phyloP scores from a whole-genome alignment of 2,888 invertebrate genomes.

The Alloplasta piceator region DNA sequence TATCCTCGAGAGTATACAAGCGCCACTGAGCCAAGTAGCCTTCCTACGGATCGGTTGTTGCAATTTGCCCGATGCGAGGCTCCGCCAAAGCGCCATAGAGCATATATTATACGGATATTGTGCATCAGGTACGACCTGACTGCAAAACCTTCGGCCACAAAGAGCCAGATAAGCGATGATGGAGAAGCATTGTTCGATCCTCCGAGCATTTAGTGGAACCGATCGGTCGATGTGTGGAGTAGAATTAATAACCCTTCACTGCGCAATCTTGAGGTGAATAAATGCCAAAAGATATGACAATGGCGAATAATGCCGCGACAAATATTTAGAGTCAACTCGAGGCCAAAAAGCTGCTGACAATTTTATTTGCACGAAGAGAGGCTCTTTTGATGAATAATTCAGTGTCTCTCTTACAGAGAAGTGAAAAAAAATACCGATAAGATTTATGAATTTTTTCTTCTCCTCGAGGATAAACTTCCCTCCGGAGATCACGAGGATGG shows the following conservation, averaged over 20 bases:
- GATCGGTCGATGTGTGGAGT: no score
- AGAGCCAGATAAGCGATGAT: slow-evolving; percentile 7
- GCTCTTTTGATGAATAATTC: slow-evolving; percentile 27
- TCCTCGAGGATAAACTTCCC: slow-evolving; percentile 8
- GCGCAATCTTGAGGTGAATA: no score
- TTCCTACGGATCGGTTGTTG: slow-evolving; percentile 35
- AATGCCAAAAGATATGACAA: no score
- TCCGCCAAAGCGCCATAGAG: slow-evolving; percentile 16
- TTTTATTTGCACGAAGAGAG: background rate
- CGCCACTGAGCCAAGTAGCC: slow-evolving; percentile 62
- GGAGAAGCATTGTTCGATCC: slow-evolving; percentile 16
- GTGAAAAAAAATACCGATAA: background rate
- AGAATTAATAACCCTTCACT: no score
- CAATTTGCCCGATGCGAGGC: slow-evolving; percentile 17
- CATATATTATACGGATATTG: slow-evolving; percentile 19
- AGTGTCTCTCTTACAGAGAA: background rate
- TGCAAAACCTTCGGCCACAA: slow-evolving; percentile 22
- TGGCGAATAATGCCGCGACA: no score
- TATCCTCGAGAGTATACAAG: slow-evolving; percentile 63
- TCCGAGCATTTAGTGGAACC: background rate
- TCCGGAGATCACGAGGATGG: background rate
- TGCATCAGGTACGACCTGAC: slow-evolving; percentile 11
- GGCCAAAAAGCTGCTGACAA: no score
- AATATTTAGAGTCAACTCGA: no score
- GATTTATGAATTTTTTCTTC: slow-evolving; percentile 22